These are phyloP conservation scores for Pongo abelii DNA, from an alignment of 2,113 vertebrate species.

Conservation along the genomic window DNA sequence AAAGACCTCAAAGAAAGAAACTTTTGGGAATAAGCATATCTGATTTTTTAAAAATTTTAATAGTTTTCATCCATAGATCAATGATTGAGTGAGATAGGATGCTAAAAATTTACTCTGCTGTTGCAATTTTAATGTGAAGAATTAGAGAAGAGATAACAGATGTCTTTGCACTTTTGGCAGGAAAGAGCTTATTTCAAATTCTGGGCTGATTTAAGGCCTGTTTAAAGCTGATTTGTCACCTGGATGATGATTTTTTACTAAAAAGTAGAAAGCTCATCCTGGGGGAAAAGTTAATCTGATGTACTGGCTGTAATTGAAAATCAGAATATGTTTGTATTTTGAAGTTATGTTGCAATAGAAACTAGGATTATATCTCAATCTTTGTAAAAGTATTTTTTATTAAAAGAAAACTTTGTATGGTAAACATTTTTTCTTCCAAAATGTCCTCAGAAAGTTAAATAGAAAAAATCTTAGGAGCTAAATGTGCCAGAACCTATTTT, in stretches of 20 bases:
- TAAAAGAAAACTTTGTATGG: not conserved
- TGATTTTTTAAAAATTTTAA: not conserved
- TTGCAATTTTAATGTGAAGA: slow-evolving; percentile 25
- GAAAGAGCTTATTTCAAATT: slow-evolving; percentile 24
- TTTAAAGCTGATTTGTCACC: slow-evolving; percentile 46
- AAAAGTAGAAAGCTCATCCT: not conserved
- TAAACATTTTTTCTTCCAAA: slow-evolving; percentile 37
- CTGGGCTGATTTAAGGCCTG: not conserved
- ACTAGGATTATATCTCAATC: not conserved
- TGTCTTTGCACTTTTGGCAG: slow-evolving; percentile 28
- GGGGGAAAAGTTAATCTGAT: not conserved
- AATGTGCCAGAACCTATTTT: slow-evolving; percentile 60
- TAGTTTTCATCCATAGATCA: not conserved
- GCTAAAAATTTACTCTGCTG: not conserved
- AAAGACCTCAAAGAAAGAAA: not conserved
- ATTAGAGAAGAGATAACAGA: slow-evolving; percentile 18
- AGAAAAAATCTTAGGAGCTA: slow-evolving; percentile 20
- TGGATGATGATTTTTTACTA: slow-evolving; percentile 38
- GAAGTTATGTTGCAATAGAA: not conserved
- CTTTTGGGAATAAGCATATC: not conserved
- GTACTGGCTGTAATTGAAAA: slow-evolving; percentile 34
- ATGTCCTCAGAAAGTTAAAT: slow-evolving; percentile 50
- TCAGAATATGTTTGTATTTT: slow-evolving; percentile 28
- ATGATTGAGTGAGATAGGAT: not conserved
- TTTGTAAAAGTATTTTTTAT: not conserved